Percentiles rank a stretch among this genome's conserved stretches.
Evolutionary conservation across 1,140 invertebrate species (phyloP).

Genomic region (Drosophila albomicans): DNA sequence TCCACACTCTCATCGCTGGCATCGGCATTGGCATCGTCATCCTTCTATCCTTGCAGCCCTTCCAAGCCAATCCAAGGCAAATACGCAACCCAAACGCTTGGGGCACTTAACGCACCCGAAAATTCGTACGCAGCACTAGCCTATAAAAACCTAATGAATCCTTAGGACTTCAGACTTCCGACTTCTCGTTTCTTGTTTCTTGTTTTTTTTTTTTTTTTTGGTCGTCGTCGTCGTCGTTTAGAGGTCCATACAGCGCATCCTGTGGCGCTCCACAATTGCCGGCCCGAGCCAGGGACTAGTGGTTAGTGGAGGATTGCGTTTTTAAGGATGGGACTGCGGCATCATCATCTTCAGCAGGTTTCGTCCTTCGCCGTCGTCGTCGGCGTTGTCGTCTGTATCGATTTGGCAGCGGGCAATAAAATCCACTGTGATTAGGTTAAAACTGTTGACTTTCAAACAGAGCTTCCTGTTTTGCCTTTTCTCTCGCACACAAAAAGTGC

Average conservation of each 20-base stretch:
- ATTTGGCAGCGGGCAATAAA: conserved; percentile 76
- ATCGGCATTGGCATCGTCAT: conserved; percentile 16
- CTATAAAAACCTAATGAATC: conserved; percentile 69
- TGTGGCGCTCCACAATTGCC: conserved; percentile 39
- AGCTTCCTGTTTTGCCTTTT: conserved; percentile 56
- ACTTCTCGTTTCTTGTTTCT: conserved; percentile 1
- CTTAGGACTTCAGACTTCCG: conserved; percentile 42
- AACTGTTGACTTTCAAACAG: conserved; percentile 80
- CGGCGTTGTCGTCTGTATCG: conserved; percentile 54
- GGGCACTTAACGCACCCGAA: conserved; percentile 76
- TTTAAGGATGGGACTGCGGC: neutral
- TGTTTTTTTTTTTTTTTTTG: too few species aligned
- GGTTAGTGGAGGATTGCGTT: conserved; percentile 1
- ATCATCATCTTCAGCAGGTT: conserved; percentile 22
- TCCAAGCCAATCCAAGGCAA: neutral
- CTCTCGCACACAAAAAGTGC: conserved; percentile 17
- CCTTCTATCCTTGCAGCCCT: neutral
- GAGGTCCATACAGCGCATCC: conserved; percentile 20
- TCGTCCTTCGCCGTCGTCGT: neutral
- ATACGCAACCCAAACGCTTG: conserved; percentile 15
- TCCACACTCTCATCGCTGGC: too few species aligned
- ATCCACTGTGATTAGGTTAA: conserved; percentile 82
- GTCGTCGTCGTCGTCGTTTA: too few species aligned
- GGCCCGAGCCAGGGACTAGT: conserved; percentile 6
- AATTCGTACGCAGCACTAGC: conserved; percentile 77